These are phyloP conservation scores for Mayetiola destructor DNA, from an alignment of 2,888 invertebrate species.

Conservation along the genomic window DNA sequence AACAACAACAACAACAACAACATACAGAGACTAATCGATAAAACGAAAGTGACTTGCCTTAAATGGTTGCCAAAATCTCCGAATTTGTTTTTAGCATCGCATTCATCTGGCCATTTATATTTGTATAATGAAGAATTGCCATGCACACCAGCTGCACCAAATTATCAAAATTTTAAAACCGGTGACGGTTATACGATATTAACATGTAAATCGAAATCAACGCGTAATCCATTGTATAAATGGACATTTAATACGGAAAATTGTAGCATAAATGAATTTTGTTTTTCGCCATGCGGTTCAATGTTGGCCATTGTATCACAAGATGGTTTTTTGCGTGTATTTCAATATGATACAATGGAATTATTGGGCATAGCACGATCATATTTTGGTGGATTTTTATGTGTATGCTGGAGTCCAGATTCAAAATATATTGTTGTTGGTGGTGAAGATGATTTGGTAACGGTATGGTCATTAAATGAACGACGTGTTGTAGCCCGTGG, in stretches of 20 bases:
- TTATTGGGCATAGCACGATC: conserved; percentile 83
- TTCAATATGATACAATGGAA: conserved; percentile 96
- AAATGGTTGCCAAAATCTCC: conserved; percentile 94
- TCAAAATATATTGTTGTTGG: conserved; percentile 90
- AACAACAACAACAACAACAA: too few relatives aligned
- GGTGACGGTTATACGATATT: conserved; percentile 89
- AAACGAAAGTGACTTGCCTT: conserved; percentile 70
- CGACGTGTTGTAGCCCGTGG: conserved; percentile 91
- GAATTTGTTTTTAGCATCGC: conserved; percentile 86
- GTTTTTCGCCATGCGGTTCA: conserved; percentile 87
- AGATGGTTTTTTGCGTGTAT: conserved; percentile 88
- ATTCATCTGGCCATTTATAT: conserved; percentile 92
- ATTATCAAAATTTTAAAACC: conserved; percentile 88
- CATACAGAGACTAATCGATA: conserved; percentile 35
- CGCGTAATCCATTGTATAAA: conserved; percentile 86
- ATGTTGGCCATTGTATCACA: conserved; percentile 90
- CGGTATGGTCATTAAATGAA: conserved; percentile 90
- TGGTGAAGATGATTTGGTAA: conserved; percentile 96
- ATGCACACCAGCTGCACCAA: conserved; percentile 79
- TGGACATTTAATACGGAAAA: conserved; percentile 75
- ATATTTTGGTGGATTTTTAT: conserved; percentile 94
- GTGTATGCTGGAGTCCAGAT: conserved; percentile 97
- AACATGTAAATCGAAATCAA: conserved; percentile 92
- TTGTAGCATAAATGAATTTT: conserved; percentile 86
- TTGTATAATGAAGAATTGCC: conserved; percentile 92